Percentiles rank a stretch among this genome's conserved stretches.
These are phyloP conservation scores for Eidolon dupreanum DNA, from an alignment of 2,797 vertebrate genomes.

Conservation along the genomic window DNA sequence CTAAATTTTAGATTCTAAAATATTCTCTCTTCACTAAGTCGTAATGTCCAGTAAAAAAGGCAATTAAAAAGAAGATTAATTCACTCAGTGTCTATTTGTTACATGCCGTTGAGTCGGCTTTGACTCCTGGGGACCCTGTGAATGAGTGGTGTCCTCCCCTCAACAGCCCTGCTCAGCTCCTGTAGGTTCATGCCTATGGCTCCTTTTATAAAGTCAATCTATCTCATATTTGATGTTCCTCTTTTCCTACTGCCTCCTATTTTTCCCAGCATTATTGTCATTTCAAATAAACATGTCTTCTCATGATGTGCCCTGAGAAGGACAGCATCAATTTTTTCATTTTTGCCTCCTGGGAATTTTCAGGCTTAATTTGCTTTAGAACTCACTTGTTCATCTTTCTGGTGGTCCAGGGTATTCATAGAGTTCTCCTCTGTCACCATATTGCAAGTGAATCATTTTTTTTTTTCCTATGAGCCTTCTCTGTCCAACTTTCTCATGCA, in stretches of 20 bases:
- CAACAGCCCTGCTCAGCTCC: background rate
- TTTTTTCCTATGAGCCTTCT: background rate
- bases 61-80: background rate
- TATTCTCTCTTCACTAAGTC: background rate
- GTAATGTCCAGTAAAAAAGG: background rate
- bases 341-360: background rate
- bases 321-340: background rate
- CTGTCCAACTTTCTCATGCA: background rate
- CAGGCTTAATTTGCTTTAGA: background rate
- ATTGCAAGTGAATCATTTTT: background rate
- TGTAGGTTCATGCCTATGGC: background rate
- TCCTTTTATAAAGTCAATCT: background rate
- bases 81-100: slow-evolving; percentile 26
- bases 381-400: background rate
- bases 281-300: background rate
- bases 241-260: background rate
- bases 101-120: background rate
- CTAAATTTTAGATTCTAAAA: slow-evolving; percentile 42
- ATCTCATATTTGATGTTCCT: background rate
- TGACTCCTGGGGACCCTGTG: background rate
- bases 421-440: background rate
- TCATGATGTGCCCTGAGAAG: background rate
- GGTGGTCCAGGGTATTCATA: background rate
- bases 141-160: background rate
- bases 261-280: background rate